phyloP scores from a whole-genome alignment of 2,797 vertebrate species.

The Danio kyathit region DNA sequence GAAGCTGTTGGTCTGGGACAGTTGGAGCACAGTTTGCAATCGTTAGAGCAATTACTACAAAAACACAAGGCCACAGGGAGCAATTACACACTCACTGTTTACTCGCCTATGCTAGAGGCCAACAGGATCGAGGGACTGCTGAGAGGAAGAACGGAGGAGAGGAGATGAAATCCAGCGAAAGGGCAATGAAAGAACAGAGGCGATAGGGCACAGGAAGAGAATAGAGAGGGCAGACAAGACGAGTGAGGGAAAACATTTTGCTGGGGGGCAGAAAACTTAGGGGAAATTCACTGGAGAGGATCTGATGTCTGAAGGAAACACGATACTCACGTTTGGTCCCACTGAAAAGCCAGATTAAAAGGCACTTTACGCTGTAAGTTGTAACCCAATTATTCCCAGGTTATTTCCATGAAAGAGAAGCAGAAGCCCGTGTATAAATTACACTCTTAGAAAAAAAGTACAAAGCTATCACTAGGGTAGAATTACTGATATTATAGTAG shows the following conservation, averaged over 20 bases:
- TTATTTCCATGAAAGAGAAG: neutral
- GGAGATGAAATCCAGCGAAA: constrained; percentile 54
- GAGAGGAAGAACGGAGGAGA: constrained; percentile 28
- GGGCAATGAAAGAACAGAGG: constrained; percentile 47
- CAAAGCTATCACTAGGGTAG: too few relatives aligned
- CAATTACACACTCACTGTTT: constrained; percentile 75
- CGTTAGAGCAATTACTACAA: constrained; percentile 74
- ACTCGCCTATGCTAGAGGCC: constrained; percentile 62
- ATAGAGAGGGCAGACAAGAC: constrained; percentile 31
- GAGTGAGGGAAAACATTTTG: constrained; percentile 43
- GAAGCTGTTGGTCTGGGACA: constrained; percentile 62
- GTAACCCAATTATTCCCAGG: neutral
- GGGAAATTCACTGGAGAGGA: neutral
- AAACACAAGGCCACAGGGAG: constrained; percentile 72
- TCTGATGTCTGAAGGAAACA: constrained; percentile 11
- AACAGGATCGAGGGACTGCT: constrained; percentile 7
- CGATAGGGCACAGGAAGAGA: constrained; percentile 37
- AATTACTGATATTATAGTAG: too few relatives aligned
- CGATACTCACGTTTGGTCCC: neutral
- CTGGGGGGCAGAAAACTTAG: neutral
- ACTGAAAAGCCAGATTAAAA: neutral
- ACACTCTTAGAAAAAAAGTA: too few relatives aligned
- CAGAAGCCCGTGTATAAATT: neutral
- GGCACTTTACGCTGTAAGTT: neutral
- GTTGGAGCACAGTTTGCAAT: constrained; percentile 67